Conservation (phyloP, 2,113 vertebrate species). For the Neopipo cinnamomea region DNA sequence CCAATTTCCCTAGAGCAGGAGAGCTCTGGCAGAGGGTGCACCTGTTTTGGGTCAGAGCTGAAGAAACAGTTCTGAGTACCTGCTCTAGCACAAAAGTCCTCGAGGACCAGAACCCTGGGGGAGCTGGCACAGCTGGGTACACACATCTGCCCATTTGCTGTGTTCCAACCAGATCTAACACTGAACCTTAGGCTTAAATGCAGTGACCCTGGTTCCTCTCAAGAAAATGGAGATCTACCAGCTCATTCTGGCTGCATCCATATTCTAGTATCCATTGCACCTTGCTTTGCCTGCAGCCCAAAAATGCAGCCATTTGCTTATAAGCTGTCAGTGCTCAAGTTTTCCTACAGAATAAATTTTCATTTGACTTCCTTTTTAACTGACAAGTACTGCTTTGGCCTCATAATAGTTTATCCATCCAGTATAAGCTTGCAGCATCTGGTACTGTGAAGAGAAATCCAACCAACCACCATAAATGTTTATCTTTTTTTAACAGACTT, state of each 20-base stretch:
- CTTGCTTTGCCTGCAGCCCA: neutral
- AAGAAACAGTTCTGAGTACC: fast-evolving
- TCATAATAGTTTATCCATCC: neutral
- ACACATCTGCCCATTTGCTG: neutral
- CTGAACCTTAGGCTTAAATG: neutral
- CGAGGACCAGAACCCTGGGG: fast-evolving
- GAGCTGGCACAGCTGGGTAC: neutral
- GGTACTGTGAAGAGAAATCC: neutral
- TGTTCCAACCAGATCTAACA: neutral
- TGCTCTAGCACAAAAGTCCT: neutral
- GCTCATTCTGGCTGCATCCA: neutral
- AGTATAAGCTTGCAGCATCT: neutral
- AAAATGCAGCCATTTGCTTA: neutral
- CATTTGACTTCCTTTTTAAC: neutral
- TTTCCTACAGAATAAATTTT: neutral
- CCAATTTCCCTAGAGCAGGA: neutral
- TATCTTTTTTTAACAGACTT: neutral
- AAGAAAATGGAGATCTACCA: neutral
- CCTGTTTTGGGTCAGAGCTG: neutral
- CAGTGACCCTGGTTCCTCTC: neutral
- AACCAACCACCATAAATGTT: neutral
- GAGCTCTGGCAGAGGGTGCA: neutral
- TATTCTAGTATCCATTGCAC: neutral
- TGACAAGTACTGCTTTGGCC: neutral
- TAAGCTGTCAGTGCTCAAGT: neutral